Evolutionary conservation across 1,140 invertebrate species (phyloP), one percentile per base, ranked within the genome.

Genomic region (Orchestia grillus): DNA sequence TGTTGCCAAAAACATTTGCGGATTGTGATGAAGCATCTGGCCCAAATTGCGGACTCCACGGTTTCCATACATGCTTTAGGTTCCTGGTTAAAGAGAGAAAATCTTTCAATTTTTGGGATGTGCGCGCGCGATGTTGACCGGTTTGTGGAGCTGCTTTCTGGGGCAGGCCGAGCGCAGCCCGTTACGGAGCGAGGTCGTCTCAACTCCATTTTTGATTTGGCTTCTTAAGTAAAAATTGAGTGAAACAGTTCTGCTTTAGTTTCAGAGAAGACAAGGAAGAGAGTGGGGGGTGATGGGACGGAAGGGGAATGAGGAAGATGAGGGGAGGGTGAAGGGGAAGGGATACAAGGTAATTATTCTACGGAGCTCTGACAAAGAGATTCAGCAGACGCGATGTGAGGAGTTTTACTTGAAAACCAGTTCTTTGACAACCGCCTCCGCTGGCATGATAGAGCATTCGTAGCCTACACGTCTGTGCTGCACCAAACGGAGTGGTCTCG

Each of bases 331-430:
- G 92, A 43, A n/a, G 6, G 90, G 3, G 44, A 47, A 11, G 44
- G 36, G 19, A 40, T 28, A 40, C 41, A 11, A 44, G 44, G 43
- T 94, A 45, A 94, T 94, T 94, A 94, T 94, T 94, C 92, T 94
- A 44, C 92, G 16, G 43, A 40, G 43, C 43, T 94, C 92, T 94
- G 92, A 94, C 92, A 94, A 94, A 94, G 92, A 94, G 47, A 94
- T 94, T 94, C 92, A 47, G 92, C 41, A 47, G 92, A 94, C 40
- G 92, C 92, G 92, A 94, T 45, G 40, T 45, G 92, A 94, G 92
- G 44, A 47, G 90, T 92, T 44, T 94, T 94, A 94, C 92, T 94
- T 94, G 11, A 47, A 94, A 94, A 94, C 92, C 92, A 94, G 92
- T 94, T 94, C 44, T 40, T 47, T 94, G 92, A 44, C 92, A 42